Base-by-base conservation (phyloP, 2,797 vertebrate genomes). In the Chiroxiphia lanceolata region DNA sequence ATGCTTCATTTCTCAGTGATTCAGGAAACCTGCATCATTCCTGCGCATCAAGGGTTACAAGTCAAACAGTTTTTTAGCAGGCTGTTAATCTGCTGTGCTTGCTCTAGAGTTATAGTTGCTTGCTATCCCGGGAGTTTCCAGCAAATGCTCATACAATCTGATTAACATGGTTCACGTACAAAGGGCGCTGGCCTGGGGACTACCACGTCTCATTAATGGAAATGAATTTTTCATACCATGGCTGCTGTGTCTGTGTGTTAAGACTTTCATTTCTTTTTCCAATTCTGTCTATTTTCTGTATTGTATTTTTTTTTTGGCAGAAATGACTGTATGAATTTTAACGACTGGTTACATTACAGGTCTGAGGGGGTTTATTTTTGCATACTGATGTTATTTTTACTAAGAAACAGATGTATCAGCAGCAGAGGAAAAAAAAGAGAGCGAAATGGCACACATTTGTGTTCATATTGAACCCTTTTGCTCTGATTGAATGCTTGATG, bases 111-210 rank as follows among this genome's bases (percentile, higher is more conserved):
- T 96, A 47, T 70, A 91, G 87, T 93, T 94, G 93, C 84, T 92
- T 83, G 75, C 91, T 95, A 34, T 97, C 97, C 96, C 97, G 86
- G 81, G 97, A 97, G 97, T 94, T 97, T 94, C 95, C 40, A 42
- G 91, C 96, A 94, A 97, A 96, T 96, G 95, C 95, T 97, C 96
- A 67, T 96, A 97, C 95, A 95, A 96, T 97, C 96, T 97, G 97
- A 97, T 97, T 98, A 98, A 96, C 95, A 96, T 79, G 95, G 97
- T 97, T 97, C 96, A 95, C 64, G 17, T 94, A 90, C 93, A 95
- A 96, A 94, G 96, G 96, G 95, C 87, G 70, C 94, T 96, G 94
- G 97, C 96, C 93, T 97, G 93, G 97, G 96, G 96, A 97, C 93
- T 93, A 93, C 95, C 94, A 71, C 1, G 31, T 94, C 94, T 96